Conservation (phyloP, 2,797 vertebrate species). For the Macrochelys suwanniensis region DNA sequence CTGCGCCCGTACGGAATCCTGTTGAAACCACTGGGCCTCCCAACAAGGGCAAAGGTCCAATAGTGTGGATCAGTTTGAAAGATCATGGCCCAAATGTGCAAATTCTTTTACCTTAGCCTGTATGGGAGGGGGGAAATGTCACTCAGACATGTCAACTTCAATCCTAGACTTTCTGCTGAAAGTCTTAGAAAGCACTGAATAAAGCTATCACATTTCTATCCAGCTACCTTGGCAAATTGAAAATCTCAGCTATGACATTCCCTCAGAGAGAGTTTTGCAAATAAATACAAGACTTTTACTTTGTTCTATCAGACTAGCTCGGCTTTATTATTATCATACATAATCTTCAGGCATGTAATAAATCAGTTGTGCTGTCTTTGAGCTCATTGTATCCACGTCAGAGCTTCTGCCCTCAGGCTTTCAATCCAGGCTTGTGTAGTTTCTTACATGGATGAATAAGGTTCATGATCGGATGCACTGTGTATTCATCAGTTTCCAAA, state of each 20-base stretch:
- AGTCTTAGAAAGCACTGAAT: neutral
- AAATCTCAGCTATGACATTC: neutral
- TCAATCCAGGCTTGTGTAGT: neutral
- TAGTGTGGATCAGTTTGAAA: neutral
- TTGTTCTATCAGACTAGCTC: neutral
- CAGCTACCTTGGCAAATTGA: neutral
- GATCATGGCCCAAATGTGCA: neutral
- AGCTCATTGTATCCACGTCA: neutral
- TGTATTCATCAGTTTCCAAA: neutral
- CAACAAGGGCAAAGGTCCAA: neutral
- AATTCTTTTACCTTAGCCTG: neutral
- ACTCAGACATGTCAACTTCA: neutral
- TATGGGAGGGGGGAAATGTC: neutral
- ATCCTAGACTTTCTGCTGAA: neutral
- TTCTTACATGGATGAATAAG: conserved; percentile 3
- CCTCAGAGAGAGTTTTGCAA: neutral
- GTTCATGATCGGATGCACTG: neutral
- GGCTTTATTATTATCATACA: neutral
- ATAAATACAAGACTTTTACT: neutral
- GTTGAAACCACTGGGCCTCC: too few relatives aligned
- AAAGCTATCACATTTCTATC: neutral
- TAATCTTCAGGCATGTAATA: conserved; percentile 14
- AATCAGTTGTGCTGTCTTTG: conserved; percentile 5
- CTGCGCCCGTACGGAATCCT: neutral
- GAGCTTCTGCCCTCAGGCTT: conserved; percentile 5